A percentile compares a stretch with the other conserved stretches of the same genome.
Conservation (phyloP, 2,888 invertebrate species). For the Harpalus rufipes region DNA sequence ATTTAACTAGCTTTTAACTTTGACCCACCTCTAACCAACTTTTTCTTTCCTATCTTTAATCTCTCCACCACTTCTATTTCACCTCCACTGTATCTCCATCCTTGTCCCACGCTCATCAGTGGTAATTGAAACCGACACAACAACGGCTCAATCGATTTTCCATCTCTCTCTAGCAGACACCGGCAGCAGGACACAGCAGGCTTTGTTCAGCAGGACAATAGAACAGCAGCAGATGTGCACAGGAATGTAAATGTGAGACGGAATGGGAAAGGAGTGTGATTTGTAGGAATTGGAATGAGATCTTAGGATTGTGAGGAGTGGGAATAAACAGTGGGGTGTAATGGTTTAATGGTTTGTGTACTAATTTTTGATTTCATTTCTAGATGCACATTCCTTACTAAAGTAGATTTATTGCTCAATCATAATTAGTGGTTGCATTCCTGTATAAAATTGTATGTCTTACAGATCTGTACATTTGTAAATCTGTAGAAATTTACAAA, state of each 20-base stretch:
- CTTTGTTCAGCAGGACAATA: not conserved
- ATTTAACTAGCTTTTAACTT: too few relatives aligned
- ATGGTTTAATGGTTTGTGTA: not conserved
- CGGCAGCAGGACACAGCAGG: not conserved
- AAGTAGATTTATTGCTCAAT: too few relatives aligned
- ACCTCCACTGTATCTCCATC: not conserved
- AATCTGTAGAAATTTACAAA: too few relatives aligned
- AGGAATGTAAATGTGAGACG: conserved; percentile 5
- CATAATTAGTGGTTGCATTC: too few relatives aligned
- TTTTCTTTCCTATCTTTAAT: too few relatives aligned
- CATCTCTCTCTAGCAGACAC: not conserved
- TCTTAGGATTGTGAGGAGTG: not conserved
- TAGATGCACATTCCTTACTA: too few relatives aligned
- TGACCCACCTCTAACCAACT: too few relatives aligned
- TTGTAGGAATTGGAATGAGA: not conserved
- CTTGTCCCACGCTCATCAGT: conserved; percentile 30
- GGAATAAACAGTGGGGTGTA: too few relatives aligned
- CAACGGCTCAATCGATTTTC: conserved; percentile 36
- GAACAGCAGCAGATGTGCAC: not conserved
- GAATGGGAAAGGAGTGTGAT: not conserved
- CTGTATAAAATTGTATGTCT: too few relatives aligned
- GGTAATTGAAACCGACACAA: conserved; percentile 51
- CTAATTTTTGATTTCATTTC: not conserved
- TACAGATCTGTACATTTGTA: too few relatives aligned
- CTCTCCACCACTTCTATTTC: too few relatives aligned